Conservation (phyloP, 2,113 vertebrate genomes). For the Monopterus albus region DNA sequence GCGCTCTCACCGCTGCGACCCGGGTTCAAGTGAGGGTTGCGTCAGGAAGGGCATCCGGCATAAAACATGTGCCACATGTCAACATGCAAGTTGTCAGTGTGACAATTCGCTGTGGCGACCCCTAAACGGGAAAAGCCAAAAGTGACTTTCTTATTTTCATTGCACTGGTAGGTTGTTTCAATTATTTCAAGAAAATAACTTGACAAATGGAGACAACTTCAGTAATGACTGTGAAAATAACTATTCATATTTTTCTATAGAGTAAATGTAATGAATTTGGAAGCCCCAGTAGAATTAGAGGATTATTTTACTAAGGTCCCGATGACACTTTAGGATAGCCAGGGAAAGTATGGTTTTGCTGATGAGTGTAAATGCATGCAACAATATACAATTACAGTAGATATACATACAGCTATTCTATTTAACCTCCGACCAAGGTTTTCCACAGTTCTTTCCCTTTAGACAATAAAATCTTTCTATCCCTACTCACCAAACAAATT, state of each 20-base stretch:
- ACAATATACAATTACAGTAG: neutral
- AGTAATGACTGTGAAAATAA: neutral
- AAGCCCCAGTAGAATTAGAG: neutral
- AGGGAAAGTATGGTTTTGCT: neutral
- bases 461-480: slow-evolving; percentile 4
- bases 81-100: no score
- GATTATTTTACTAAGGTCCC: slow-evolving; percentile 4
- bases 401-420: neutral
- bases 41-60: no score
- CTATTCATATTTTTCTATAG: neutral
- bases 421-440: neutral
- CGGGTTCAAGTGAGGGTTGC: no score
- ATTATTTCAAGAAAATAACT: no score
- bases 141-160: no score
- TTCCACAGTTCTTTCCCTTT: neutral
- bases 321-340: neutral
- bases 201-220: no score
- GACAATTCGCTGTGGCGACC: no score
- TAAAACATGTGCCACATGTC: no score
- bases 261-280: neutral
- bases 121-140: no score
- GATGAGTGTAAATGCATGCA: neutral
- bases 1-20: no score
- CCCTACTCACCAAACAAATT: neutral
- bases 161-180: no score